phyloP scores from a whole-genome alignment of 1,140 invertebrate species.

The Drosophila tsacasi region DNA sequence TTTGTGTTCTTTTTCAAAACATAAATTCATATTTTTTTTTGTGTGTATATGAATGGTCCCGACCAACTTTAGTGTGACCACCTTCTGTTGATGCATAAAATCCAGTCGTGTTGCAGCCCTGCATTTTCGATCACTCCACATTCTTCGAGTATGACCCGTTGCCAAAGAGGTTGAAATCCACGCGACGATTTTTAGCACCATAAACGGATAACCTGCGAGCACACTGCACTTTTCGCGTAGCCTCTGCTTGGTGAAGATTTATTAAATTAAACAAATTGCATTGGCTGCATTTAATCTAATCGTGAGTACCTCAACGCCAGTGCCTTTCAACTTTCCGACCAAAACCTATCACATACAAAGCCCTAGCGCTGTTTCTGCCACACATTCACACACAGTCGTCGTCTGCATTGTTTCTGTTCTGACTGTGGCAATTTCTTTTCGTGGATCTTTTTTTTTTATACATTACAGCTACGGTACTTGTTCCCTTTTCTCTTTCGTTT shows the following conservation, averaged over 20 bases:
- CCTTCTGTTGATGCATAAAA: background rate
- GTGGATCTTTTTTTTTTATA: constrained; percentile 36
- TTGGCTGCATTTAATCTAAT: constrained; percentile 62
- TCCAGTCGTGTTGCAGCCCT: background rate
- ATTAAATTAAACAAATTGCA: constrained; percentile 55
- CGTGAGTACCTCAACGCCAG: constrained; percentile 54
- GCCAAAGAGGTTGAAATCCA: too few relatives aligned
- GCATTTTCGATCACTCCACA: background rate
- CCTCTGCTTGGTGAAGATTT: constrained; percentile 33
- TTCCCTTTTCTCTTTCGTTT: constrained; percentile 1
- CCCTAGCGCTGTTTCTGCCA: background rate
- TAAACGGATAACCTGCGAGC: background rate
- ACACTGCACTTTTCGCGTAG: constrained; percentile 13
- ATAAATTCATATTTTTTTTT: too few relatives aligned
- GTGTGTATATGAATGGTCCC: too few relatives aligned
- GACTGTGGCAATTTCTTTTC: constrained; percentile 44
- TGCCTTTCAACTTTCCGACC: constrained; percentile 1
- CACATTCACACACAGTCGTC: constrained; percentile 2
- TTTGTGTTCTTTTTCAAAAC: too few relatives aligned
- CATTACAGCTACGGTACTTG: constrained; percentile 25
- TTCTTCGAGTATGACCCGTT: background rate
- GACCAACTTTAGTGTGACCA: background rate
- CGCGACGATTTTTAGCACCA: background rate
- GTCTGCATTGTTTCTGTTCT: constrained; percentile 47
- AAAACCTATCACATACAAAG: background rate